Conservation (phyloP, 2,888 invertebrate genomes). For the Hypomecis punctinalis region DNA sequence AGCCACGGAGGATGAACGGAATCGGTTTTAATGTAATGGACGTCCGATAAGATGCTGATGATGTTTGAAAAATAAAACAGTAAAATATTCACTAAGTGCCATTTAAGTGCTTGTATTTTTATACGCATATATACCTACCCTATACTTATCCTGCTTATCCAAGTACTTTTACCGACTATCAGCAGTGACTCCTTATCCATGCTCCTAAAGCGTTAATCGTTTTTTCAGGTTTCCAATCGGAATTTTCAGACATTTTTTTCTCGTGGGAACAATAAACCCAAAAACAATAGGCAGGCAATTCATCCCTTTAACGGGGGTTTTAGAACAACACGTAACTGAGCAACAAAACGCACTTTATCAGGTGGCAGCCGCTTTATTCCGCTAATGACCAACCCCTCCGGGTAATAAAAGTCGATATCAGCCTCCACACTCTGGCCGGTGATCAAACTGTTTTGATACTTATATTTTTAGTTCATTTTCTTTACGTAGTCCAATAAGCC, state of each 20-base stretch:
- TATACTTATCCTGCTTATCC: too few species aligned
- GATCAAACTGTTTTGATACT: conserved; percentile 62
- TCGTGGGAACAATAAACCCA: conserved; percentile 11
- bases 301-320: conserved; percentile 37
- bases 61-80: too few species aligned
- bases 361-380: conserved; percentile 83
- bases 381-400: conserved; percentile 83
- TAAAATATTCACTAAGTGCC: too few species aligned
- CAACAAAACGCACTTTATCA: conserved; percentile 85
- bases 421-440: conserved; percentile 57
- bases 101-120: too few species aligned
- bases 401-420: conserved; percentile 84
- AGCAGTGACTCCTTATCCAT: too few species aligned
- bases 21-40: too few species aligned
- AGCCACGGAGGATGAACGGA: too few species aligned
- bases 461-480: conserved; percentile 19
- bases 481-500: too few species aligned
- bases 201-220: not conserved
- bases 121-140: too few species aligned
- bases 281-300: conserved; percentile 30
- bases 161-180: too few species aligned
- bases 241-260: not conserved
- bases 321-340: conserved; percentile 64
- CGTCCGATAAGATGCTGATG: too few species aligned
- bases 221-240: not conserved